Conservation (phyloP, 1,140 invertebrate genomes). For the Leptinotarsa defecta region DNA sequence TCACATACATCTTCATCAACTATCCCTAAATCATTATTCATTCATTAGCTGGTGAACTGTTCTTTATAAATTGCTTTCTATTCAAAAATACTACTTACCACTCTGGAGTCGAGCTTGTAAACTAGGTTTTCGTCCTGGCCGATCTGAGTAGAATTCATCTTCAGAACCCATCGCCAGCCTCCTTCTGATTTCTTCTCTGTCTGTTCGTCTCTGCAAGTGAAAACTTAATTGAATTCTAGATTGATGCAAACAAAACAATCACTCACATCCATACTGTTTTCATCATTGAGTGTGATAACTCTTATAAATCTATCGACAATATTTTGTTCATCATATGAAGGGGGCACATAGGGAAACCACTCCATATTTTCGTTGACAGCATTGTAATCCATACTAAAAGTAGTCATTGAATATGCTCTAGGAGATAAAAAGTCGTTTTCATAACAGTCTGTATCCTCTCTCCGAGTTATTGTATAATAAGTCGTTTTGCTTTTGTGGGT, state of each 20-base stretch:
- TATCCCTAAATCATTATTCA: background rate
- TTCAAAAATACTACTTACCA: constrained; percentile 60
- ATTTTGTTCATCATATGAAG: constrained; percentile 59
- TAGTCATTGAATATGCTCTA: constrained; percentile 52
- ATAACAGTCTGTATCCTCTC: constrained; percentile 49
- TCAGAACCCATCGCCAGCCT: constrained; percentile 86
- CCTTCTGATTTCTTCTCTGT: constrained; percentile 88
- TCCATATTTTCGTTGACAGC: constrained; percentile 57
- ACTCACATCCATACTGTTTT: constrained; percentile 56
- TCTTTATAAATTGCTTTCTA: too few relatives aligned
- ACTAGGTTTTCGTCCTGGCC: constrained; percentile 80
- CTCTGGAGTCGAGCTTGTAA: constrained; percentile 85
- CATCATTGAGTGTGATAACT: constrained; percentile 63
- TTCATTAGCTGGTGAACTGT: too few relatives aligned
- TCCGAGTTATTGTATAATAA: constrained; percentile 49
- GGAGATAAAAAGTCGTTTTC: constrained; percentile 54
- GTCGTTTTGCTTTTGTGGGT: constrained; percentile 51
- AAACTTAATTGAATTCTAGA: constrained; percentile 29
- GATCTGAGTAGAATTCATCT: constrained; percentile 73
- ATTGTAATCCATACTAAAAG: constrained; percentile 55
- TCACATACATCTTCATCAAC: background rate
- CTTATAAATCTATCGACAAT: constrained; percentile 71
- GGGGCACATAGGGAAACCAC: constrained; percentile 54
- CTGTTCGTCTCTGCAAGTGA: constrained; percentile 78
- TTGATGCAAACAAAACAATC: constrained; percentile 21